These are phyloP conservation scores for Catamblyrhynchus diadema DNA, from an alignment of 2,797 vertebrate genomes.

Conservation along the genomic window DNA sequence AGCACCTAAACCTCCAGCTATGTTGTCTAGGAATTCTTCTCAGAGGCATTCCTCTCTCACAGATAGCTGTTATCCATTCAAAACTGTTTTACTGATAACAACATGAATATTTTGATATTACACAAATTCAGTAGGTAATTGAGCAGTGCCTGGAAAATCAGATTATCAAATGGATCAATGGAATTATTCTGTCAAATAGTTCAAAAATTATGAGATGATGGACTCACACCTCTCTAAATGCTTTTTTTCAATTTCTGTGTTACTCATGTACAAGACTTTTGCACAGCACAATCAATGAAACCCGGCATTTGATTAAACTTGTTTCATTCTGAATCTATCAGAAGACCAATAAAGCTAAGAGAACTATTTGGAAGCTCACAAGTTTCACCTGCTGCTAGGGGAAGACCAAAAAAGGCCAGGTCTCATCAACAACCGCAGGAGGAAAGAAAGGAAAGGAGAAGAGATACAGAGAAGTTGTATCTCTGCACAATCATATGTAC, in stretches of 20 bases:
- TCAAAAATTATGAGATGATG: not conserved
- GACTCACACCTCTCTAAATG: not conserved
- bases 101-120: not conserved
- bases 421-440: not conserved
- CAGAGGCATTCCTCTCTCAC: not conserved
- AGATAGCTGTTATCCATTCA: not conserved
- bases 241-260: not conserved
- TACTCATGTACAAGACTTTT: not conserved
- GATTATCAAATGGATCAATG: not conserved
- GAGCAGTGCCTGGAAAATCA: not conserved
- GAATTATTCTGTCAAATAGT: not conserved
- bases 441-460: not conserved
- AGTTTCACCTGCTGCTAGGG: not conserved
- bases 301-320: not conserved
- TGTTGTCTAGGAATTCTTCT: not conserved
- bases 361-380: not conserved
- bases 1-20: not conserved
- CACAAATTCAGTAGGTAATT: not conserved
- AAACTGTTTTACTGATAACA: not conserved
- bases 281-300: not conserved
- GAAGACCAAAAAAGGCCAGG: not conserved
- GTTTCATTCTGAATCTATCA: not conserved
- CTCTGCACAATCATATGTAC: not conserved
- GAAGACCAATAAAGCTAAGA: not conserved
- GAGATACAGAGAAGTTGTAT: not conserved